phyloP scores from a whole-genome alignment of 2,113 vertebrate genomes.

The Bambusicola thoracicus region DNA sequence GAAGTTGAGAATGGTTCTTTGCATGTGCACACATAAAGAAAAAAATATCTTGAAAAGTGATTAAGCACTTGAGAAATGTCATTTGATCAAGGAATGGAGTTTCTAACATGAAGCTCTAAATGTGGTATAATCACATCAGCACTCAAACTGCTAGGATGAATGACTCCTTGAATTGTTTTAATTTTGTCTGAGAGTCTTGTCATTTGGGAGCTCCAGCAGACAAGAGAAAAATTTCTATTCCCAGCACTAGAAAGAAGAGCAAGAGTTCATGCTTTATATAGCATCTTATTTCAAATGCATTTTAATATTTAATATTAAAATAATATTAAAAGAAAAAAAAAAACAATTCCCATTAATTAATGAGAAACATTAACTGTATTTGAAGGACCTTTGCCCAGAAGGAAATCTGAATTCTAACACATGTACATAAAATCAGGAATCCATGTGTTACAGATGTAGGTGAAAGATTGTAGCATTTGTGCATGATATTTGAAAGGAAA shows the following conservation, averaged over 20 bases:
- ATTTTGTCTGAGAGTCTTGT: background rate
- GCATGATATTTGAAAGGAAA: no score
- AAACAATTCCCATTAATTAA: constrained; percentile 34
- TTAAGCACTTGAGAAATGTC: background rate
- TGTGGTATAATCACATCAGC: background rate
- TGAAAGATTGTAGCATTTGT: background rate
- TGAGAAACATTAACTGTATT: background rate
- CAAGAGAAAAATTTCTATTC: background rate
- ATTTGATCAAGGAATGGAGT: background rate
- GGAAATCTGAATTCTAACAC: constrained; percentile 30
- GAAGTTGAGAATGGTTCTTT: background rate
- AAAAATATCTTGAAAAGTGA: background rate
- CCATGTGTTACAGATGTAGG: background rate
- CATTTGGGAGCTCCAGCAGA: background rate
- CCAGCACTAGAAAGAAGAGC: background rate
- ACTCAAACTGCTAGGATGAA: background rate
- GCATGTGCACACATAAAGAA: background rate
- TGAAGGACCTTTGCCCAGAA: constrained; percentile 2
- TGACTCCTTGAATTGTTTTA: background rate
- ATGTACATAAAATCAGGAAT: background rate
- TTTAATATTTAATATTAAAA: constrained; percentile 15
- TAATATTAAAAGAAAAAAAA: constrained; percentile 35
- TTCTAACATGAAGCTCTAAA: background rate
- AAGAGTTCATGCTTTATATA: background rate
- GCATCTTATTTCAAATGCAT: background rate